Evolutionary conservation across 2,113 vertebrate genomes (phyloP), one percentile per base, ranked within the genome.

Genomic region (Passer montanus): DNA sequence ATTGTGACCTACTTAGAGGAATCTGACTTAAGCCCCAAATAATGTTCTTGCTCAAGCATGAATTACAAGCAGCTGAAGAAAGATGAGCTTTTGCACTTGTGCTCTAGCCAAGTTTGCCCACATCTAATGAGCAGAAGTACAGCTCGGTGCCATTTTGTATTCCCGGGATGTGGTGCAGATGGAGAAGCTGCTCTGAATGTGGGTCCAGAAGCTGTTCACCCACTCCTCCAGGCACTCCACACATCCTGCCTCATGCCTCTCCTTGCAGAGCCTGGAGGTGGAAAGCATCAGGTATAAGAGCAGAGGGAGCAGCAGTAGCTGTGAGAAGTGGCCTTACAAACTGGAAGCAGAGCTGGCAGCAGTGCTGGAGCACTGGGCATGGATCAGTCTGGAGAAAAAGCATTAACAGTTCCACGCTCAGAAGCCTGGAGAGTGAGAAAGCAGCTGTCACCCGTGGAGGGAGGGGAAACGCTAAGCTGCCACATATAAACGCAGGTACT

Each of bases 11-110:
- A 97, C 88, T 96, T 96, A 95, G 82, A 86, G 53, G 83, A 94
- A 59, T 91, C 84, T 96, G 96, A 94, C 94, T 97, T 93, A 95
- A 97, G 95, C 68, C 83, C 89, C 88, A 90, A 94, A 93, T 97
- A 96, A 97, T 63, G 92, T 50, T 97, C 92, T 97, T 96, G 95
- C 94, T 97, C 94, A 95, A 96, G 96, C 96, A 88, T 69, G 96
- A 96, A 96, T 94, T 97, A 92, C 95, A 83, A 96, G 94, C 92
- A 96, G 92, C 94, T 95, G 96, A 97, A 94, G 96, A 95, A 95
- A 93, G 96, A 96, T 69, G 88, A 94, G 95, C 82, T 94, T 95
- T 82, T 85, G 67, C 87, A 69, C 78, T 95, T 93, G 82, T n/a
- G 52, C 67, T 85, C 26, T 50, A 83, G 92, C 92, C 94, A 97